Conservation (phyloP, 2,113 vertebrate species). For the Chaetura pelagica region DNA sequence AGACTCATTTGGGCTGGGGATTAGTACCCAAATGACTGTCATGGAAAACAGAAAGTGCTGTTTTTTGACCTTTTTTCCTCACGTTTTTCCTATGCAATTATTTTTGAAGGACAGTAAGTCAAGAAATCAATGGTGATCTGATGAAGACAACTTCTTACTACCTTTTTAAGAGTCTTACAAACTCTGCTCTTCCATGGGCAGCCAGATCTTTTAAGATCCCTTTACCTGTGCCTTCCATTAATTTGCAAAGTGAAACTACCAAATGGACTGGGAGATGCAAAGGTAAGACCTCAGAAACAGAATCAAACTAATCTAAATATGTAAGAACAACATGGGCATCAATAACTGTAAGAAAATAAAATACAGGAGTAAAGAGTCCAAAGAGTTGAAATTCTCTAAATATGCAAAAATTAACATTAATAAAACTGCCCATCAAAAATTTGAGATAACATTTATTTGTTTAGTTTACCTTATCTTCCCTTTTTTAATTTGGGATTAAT, state of each 20-base stretch:
- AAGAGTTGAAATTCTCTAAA: not conserved
- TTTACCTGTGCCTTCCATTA: not conserved
- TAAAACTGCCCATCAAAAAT: not conserved
- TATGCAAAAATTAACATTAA: not conserved
- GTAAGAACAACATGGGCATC: not conserved
- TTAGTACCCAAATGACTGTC: not conserved
- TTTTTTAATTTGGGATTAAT: not conserved
- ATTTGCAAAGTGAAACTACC: not conserved
- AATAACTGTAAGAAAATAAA: not conserved
- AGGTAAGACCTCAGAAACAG: not conserved
- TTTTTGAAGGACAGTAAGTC: not conserved
- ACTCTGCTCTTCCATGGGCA: not conserved
- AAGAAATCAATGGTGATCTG: not conserved
- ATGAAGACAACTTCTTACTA: not conserved
- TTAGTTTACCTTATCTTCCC: not conserved
- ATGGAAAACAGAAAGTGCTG: not conserved
- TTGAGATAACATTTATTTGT: not conserved
- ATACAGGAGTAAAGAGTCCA: not conserved
- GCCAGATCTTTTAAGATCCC: not conserved
- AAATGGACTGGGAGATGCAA: not conserved
- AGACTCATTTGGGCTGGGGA: not conserved
- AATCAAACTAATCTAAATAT: not conserved
- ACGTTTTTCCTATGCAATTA: not conserved
- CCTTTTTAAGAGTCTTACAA: not conserved
- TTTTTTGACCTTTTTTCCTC: not conserved